Evolutionary conservation across 2,113 vertebrate genomes (phyloP).

Genomic region (Mobula hypostoma): DNA sequence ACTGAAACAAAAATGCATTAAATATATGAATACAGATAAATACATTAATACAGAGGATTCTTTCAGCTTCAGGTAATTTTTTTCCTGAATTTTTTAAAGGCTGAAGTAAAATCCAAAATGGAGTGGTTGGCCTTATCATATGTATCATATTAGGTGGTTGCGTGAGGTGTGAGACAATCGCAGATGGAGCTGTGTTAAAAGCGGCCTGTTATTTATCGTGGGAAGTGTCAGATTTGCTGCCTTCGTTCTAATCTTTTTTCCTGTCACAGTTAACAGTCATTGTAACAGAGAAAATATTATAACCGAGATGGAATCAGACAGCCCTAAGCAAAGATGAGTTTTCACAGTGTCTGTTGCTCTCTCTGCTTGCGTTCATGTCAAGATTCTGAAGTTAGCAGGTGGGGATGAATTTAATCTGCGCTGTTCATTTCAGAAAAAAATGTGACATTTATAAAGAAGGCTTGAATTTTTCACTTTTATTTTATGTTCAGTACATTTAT

Average conservation of each 20-base stretch:
- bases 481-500: too few species aligned
- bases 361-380: neutral
- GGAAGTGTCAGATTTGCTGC: neutral
- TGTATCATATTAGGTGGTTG: neutral
- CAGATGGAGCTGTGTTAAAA: neutral
- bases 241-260: neutral
- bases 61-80: neutral
- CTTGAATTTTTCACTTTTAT: too few species aligned
- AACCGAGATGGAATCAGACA: neutral
- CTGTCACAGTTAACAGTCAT: constrained; percentile 17
- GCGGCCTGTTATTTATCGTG: neutral
- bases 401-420: neutral
- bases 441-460: too few species aligned
- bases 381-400: neutral
- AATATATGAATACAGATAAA: neutral
- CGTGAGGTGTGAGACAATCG: neutral
- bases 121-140: neutral
- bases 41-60: neutral
- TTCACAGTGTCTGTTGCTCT: neutral
- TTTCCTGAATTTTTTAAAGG: neutral
- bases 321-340: neutral
- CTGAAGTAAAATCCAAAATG: constrained; percentile 1
- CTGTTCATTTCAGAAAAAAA: neutral
- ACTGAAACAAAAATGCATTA: neutral
- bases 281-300: neutral